Conservation (phyloP, 2,888 invertebrate species). For the Synanthedon formicaeformis region DNA sequence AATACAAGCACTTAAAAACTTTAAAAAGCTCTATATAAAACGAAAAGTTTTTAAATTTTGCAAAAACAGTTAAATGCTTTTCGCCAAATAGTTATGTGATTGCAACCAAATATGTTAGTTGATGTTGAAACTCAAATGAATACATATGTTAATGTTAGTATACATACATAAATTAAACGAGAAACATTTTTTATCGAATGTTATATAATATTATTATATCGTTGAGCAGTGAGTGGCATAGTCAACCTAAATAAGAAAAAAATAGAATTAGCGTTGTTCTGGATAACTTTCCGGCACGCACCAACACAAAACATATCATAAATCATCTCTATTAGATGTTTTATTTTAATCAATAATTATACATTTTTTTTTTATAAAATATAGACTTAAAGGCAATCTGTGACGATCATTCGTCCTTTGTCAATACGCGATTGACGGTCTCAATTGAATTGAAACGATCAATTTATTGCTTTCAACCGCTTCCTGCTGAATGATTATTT, state of each 20-base stretch:
- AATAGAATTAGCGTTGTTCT: background rate
- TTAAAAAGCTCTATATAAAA: slow-evolving; percentile 31
- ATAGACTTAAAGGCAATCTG: too few relatives aligned
- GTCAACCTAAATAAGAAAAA: slow-evolving; percentile 2
- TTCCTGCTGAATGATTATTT: too few relatives aligned
- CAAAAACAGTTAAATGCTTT: slow-evolving; percentile 39
- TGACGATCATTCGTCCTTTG: too few relatives aligned
- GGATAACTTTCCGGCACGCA: too few relatives aligned
- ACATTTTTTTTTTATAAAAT: too few relatives aligned
- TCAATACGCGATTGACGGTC: too few relatives aligned
- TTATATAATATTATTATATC: background rate
- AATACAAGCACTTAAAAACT: slow-evolving; percentile 38
- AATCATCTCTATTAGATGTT: too few relatives aligned
- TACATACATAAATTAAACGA: background rate
- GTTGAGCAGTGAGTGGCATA: slow-evolving; percentile 10
- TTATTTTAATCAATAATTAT: too few relatives aligned
- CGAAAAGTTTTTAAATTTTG: slow-evolving; percentile 9
- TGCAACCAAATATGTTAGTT: background rate
- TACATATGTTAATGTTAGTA: background rate
- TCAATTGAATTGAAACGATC: too few relatives aligned
- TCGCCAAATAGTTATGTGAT: slow-evolving; percentile 16
- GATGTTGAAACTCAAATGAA: background rate
- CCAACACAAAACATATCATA: too few relatives aligned
- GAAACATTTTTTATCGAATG: background rate
- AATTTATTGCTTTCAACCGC: too few relatives aligned